Conservation (phyloP, 2,888 invertebrate species). For the Eurois occulta region DNA sequence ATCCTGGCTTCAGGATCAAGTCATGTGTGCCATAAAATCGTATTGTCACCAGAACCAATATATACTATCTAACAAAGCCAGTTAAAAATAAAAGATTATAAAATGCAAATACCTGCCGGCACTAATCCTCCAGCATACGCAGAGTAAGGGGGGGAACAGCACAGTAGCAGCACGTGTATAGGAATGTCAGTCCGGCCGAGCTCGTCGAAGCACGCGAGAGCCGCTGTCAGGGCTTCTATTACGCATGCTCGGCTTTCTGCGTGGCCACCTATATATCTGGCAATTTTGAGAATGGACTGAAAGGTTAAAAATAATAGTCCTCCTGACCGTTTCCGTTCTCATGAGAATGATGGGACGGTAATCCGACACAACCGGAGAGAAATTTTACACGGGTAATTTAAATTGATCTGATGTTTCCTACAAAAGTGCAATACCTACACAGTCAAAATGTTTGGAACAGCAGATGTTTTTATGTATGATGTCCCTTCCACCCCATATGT, state of each 20-base stretch:
- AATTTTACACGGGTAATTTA: no score
- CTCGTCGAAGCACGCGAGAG: slow-evolving; percentile 97
- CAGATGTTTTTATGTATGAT: no score
- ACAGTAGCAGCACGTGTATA: slow-evolving; percentile 95
- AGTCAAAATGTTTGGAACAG: no score
- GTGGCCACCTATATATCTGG: slow-evolving; percentile 96
- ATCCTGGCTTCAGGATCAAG: no score
- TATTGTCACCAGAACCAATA: no score
- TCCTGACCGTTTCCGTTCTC: no score
- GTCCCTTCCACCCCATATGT: no score
- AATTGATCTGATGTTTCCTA: no score
- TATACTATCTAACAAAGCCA: neutral
- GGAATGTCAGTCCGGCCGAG: slow-evolving; percentile 91
- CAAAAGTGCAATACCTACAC: no score
- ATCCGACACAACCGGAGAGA: no score
- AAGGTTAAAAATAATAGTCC: neutral
- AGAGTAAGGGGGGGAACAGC: slow-evolving; percentile 98
- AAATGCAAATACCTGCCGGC: slow-evolving; percentile 78
- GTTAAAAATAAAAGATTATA: neutral
- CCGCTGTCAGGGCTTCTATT: slow-evolving; percentile 97
- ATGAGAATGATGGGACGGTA: no score
- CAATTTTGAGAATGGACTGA: neutral
- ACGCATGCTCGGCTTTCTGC: slow-evolving; percentile 97
- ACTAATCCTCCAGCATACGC: slow-evolving; percentile 92
- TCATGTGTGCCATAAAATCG: no score